Evolutionary conservation across 2,797 vertebrate species (phyloP), one percentile per base, ranked within the genome.

Genomic region (Chrysocyon brachyurus): DNA sequence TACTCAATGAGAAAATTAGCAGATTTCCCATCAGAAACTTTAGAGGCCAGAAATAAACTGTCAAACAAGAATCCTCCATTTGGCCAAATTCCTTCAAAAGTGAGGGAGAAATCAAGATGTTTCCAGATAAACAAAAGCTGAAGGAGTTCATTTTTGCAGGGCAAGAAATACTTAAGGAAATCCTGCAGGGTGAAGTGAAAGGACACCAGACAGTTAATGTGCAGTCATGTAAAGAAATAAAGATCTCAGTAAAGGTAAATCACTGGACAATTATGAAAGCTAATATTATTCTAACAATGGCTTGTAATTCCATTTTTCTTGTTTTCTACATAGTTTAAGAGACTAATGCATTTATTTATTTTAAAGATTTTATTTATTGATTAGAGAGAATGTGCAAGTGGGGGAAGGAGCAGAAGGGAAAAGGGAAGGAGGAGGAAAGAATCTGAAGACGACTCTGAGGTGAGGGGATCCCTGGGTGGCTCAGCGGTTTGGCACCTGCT

Each of bases 191-290:
- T 54, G 40, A 73, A 17, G 24, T 40, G 56, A 56, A 82, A 46
- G 56, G 56, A 63, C n/a, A 19, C 26, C 28, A 63, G n/a, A 54
- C 11, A 88, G 33, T 26, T 26, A 88, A 88, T 73, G 1, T 82
- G 77, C 63, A 73, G n/a, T 77, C 46, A 46, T 46, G 28, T 56
- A 21, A 46, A 82, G 46, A 82, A n/a, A 61, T 61, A 49, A 61
- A 70, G 40, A 87, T 70, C 24, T 87, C 92, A 70, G 28, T 79
- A 70, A 70, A 89, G 77, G 46, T 94, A 73, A 88, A 73, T 83
- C 49, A 15, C 7, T 75, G 78, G 66, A 16, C 46, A 94, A 75
- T 75, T 56, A 83, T 22, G 75, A 94, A 89, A 83, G 28, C 16
- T 40, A 84, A n/a, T 28, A 49, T 57, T 61, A 36, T 63, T 22